These are phyloP conservation scores for Meiosimyza decipiens DNA, from an alignment of 2,888 invertebrate species.

Conservation along the genomic window DNA sequence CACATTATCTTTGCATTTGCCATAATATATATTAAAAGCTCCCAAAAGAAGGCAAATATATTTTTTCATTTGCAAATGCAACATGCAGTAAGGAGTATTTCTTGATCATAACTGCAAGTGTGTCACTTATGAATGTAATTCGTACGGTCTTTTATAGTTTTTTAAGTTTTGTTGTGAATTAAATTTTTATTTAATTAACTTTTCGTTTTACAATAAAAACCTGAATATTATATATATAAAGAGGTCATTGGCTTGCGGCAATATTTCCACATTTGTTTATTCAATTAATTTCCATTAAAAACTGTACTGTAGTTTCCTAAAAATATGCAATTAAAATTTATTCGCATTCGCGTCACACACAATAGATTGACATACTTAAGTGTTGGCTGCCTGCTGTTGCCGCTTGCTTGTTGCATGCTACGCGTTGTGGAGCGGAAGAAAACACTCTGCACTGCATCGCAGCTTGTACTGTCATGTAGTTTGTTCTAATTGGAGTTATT, in stretches of 20 bases:
- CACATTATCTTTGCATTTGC: no score
- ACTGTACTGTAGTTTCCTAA: neutral
- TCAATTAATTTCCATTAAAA: neutral
- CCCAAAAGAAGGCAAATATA: no score
- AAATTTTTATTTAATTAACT: constrained; percentile 9
- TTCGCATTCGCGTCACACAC: neutral
- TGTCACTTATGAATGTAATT: no score
- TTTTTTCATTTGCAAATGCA: no score
- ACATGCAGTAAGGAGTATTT: no score
- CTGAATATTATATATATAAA: no score
- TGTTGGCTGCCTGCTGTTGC: neutral
- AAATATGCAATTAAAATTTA: constrained; percentile 14
- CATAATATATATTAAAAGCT: no score
- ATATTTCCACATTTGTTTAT: no score
- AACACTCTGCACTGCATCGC: neutral
- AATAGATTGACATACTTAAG: neutral
- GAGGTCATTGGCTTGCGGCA: no score
- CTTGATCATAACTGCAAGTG: no score
- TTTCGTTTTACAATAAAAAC: neutral
- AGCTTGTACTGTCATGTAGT: neutral
- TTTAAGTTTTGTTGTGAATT: neutral
- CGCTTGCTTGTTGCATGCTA: no score
- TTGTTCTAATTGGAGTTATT: constrained; percentile 1
- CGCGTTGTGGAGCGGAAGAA: neutral
- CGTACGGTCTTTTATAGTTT: no score